Percentiles rank a stretch among this genome's conserved stretches.
phyloP scores from a whole-genome alignment of 2,888 invertebrate species.

The Aquatica leii region DNA sequence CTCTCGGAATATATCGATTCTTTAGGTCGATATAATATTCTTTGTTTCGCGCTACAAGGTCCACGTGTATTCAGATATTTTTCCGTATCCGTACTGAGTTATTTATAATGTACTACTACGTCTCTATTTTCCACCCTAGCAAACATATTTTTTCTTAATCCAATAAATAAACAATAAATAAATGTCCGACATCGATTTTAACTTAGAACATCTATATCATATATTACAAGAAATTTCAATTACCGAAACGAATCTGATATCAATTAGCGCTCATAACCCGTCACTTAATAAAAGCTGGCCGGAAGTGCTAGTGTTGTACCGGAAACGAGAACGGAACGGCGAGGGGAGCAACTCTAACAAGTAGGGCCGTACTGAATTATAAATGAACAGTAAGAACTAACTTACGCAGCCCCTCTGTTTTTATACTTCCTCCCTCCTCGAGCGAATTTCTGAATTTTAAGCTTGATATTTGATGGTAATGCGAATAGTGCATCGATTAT shows the following conservation, averaged over 20 bases:
- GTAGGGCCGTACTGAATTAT: constrained; percentile 58
- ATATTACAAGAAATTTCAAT: constrained; percentile 46
- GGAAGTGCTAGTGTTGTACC: constrained; percentile 56
- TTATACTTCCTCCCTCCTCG: constrained; percentile 54
- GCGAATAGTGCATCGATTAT: constrained; percentile 41
- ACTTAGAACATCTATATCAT: not conserved
- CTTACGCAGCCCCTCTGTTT: constrained; percentile 58
- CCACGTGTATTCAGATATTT: constrained; percentile 11
- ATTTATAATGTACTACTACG: not conserved
- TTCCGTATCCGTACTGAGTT: not conserved
- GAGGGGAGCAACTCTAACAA: constrained; percentile 48
- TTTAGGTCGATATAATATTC: constrained; percentile 24
- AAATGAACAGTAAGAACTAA: constrained; percentile 62
- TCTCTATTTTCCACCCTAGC: not conserved
- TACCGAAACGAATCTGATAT: constrained; percentile 44
- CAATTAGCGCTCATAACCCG: constrained; percentile 47
- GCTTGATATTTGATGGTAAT: constrained; percentile 52
- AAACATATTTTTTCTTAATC: not conserved
- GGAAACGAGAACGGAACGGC: constrained; percentile 53
- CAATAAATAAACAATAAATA: too few relatives aligned
- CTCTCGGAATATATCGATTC: constrained; percentile 25
- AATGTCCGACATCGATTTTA: not conserved
- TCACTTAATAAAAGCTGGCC: constrained; percentile 50
- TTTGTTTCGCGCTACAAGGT: constrained; percentile 14
- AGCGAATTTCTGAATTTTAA: constrained; percentile 57